A percentile compares a stretch with the other conserved stretches of the same genome.
phyloP scores from a whole-genome alignment of 2,113 vertebrate genomes.

The Eublepharis macularius region DNA sequence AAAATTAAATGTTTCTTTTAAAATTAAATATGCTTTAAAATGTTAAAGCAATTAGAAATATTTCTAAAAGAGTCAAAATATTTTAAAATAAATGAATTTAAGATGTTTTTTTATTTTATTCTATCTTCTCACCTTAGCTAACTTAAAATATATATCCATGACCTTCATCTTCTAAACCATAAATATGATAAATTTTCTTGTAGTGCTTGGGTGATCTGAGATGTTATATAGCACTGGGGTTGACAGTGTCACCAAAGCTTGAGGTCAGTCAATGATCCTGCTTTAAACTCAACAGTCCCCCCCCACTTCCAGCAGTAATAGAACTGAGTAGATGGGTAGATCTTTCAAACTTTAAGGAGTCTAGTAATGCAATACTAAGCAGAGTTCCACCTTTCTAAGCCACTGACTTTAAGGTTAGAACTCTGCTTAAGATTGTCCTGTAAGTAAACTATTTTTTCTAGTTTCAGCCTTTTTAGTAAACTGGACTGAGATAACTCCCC shows the following conservation, averaged over 20 bases:
- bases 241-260: not conserved
- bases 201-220: not conserved
- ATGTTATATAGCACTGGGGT: too few species aligned
- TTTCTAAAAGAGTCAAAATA: too few species aligned
- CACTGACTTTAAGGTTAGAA: too few species aligned
- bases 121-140: not conserved
- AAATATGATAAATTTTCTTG: not conserved
- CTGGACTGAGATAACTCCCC: not conserved
- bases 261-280: not conserved
- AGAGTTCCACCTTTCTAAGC: too few species aligned
- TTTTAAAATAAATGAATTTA: too few species aligned
- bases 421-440: too few species aligned
- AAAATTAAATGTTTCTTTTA: too few species aligned
- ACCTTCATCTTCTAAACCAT: not conserved
- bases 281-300: not conserved
- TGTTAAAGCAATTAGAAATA: too few species aligned
- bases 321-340: not conserved
- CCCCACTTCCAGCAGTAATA: not conserved
- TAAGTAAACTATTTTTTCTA: too few species aligned
- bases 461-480: not conserved
- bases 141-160: too few species aligned
- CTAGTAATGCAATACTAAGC: too few species aligned
- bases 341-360: not conserved
- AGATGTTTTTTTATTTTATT: not conserved
- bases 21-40: too few species aligned